Evolutionary conservation across 2,113 vertebrate genomes (phyloP), one percentile per base, ranked within the genome.

Genomic region (Tamias sibiricus): DNA sequence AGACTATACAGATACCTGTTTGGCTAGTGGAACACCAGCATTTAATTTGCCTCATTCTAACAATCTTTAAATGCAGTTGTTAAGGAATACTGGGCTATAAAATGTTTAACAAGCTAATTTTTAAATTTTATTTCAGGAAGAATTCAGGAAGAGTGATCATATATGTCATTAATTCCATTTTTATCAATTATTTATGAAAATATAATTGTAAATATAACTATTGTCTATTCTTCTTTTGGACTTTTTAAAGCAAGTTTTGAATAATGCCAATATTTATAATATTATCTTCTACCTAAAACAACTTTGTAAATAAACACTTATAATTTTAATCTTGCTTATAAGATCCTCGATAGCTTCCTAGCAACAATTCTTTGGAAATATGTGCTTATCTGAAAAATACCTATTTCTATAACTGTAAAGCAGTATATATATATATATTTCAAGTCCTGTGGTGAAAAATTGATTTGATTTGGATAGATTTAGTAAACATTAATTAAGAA

Each of bases 341-440:
- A 89, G 52, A 62, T 68, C 2, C 95, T 52, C 30, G 17, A 4
- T 79, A 72, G 5, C 20, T 95, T 91, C 37, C 49, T 44, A 93
- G 28, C 62, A n/a, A 79, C 26, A 59, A n/a, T 32, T 87, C 42
- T 76, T 59, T 84, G n/a, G 49, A 82, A 96, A 72, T 87, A 35
- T 79, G 32, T 95, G 10, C 37, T 90, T 95, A 87, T 79, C 49
- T 77, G 80, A 79, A 84, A 94, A 97, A 87, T 42, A 75, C 28
- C 26, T 72, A n/a, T 81, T 94, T 79, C 17, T 84, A 0, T 94
- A 42, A 54, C 75, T 85, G 83, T 62, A 62, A 92, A 44, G 6
- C 32, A 80, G 2, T 74, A 80, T 54, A n/a, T 81, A 91, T 79
- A 91, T 81, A 44, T 72, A 59, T 72, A 13, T 77, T 83, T 83